Evolutionary conservation across 2,797 vertebrate species (phyloP).

Genomic region (Sebastes hopkinsi): DNA sequence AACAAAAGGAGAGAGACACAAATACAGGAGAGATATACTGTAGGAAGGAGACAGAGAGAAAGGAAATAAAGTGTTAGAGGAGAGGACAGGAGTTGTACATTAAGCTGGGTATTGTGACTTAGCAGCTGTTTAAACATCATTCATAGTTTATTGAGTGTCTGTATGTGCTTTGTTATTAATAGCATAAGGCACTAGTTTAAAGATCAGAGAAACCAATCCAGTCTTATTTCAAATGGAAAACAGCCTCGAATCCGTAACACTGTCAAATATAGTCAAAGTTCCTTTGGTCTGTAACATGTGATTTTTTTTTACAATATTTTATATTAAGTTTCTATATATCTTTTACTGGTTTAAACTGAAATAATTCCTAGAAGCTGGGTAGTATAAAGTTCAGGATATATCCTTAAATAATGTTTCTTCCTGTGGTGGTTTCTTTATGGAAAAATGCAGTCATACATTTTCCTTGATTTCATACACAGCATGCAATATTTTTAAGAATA

Average conservation of each 20-base stretch:
- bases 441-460: constrained; percentile 12
- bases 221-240: not conserved
- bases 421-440: constrained; percentile 16
- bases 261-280: not conserved
- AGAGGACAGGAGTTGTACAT: constrained; percentile 18
- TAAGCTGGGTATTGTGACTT: constrained; percentile 21
- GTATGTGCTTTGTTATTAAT: constrained; percentile 14
- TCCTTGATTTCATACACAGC: not conserved
- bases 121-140: constrained; percentile 63
- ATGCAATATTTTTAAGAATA: not conserved
- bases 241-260: not conserved
- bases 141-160: constrained; percentile 27
- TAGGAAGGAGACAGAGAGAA: not conserved
- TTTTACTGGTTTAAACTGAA: constrained; percentile 14
- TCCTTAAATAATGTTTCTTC: not conserved
- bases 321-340: not conserved
- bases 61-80: not conserved
- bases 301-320: constrained; percentile 17
- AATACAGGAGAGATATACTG: constrained; percentile 1
- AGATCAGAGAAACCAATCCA: not conserved
- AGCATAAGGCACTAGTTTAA: not conserved
- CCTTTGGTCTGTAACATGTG: not conserved
- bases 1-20: constrained; percentile 30
- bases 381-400: not conserved
- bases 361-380: not conserved